phyloP scores from a whole-genome alignment of 2,888 invertebrate genomes.

The Nephrotoma flavescens region DNA sequence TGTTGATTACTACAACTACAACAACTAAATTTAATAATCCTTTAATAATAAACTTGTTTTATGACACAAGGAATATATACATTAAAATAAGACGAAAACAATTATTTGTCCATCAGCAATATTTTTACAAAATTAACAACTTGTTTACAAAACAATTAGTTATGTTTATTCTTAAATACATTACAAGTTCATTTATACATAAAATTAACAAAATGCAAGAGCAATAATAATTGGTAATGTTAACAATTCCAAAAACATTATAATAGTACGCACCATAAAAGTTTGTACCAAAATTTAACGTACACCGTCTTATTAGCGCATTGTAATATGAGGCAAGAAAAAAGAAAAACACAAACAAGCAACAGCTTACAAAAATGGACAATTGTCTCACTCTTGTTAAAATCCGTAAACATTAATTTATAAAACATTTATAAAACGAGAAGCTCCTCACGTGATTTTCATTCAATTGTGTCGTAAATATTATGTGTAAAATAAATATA shows the following conservation, averaged over 20 bases:
- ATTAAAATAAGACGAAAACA: neutral
- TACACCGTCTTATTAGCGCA: neutral
- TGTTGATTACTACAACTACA: too few species aligned
- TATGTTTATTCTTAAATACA: neutral
- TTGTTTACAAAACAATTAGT: neutral
- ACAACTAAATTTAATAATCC: too few species aligned
- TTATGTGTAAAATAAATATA: neutral
- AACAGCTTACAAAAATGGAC: neutral
- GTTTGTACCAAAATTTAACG: neutral
- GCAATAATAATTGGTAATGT: neutral
- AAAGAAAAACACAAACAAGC: neutral
- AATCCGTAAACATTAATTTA: neutral
- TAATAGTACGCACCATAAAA: neutral
- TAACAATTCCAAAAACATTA: too few species aligned
- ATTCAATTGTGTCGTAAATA: neutral
- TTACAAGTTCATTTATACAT: too few species aligned
- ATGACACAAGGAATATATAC: neutral
- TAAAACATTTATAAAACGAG: neutral
- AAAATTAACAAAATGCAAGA: neutral
- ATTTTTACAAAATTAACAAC: neutral
- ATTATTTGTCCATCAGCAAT: neutral
- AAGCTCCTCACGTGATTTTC: neutral
- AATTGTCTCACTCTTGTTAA: neutral
- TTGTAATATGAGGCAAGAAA: neutral
- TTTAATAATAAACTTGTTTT: too few species aligned